Percentiles rank a stretch among this genome's conserved stretches.
These are phyloP conservation scores for Ailuropoda melanoleuca DNA, from an alignment of 2,113 vertebrate genomes.

Conservation along the genomic window DNA sequence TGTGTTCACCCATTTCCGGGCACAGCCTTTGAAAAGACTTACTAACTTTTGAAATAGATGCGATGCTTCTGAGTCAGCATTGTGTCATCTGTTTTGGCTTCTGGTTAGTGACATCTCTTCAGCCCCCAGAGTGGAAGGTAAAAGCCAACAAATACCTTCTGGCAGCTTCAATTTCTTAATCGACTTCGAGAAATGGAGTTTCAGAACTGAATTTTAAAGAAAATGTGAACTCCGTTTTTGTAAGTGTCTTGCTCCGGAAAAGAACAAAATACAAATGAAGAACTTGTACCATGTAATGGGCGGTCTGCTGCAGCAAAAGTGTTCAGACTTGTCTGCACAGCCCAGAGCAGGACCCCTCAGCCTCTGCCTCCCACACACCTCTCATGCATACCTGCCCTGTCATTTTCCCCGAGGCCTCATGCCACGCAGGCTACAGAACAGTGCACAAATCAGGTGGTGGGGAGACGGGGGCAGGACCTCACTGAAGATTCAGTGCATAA, in stretches of 20 bases:
- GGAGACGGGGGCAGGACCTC: neutral
- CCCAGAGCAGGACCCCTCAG: neutral
- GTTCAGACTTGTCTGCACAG: neutral
- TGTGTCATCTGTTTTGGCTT: neutral
- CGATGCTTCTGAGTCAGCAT: neutral
- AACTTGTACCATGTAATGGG: neutral
- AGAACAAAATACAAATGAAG: neutral
- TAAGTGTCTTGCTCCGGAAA: neutral
- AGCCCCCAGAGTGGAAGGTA: neutral
- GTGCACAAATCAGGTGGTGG: neutral
- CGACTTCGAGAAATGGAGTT: neutral
- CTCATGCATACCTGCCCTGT: neutral
- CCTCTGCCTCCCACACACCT: neutral
- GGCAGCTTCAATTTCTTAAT: neutral
- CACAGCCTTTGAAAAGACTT: neutral
- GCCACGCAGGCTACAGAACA: neutral
- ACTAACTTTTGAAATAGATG: neutral
- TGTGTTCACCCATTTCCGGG: neutral
- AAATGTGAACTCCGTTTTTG: neutral
- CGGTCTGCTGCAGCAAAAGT: neutral
- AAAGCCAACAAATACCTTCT: neutral
- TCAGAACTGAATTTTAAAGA: neutral
- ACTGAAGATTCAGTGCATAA: neutral
- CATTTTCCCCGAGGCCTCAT: neutral
- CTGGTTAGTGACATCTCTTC: neutral